Conservation (phyloP, 2,888 invertebrate species). For the Chrysotoxum bicinctum region DNA sequence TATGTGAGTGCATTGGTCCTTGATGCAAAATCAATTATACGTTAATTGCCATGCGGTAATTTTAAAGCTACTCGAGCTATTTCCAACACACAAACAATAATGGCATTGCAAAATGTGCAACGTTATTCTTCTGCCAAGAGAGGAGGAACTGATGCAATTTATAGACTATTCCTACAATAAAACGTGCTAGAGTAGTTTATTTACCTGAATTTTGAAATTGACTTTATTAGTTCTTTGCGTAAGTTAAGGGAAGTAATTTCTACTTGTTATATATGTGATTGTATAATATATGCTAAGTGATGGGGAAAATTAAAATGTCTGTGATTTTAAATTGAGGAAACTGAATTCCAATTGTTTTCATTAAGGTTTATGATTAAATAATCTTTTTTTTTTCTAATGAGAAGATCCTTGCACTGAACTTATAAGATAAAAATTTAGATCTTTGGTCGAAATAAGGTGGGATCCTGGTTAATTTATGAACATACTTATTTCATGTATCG, state of each 20-base stretch:
- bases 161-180: constrained; percentile 30
- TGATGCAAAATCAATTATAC: constrained; percentile 74
- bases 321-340: not conserved
- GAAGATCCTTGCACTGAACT: too few relatives aligned
- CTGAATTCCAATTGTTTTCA: not conserved
- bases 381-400: too few relatives aligned
- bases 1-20: constrained; percentile 12
- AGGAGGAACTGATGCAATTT: constrained; percentile 23
- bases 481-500: too few relatives aligned
- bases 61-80: constrained; percentile 56
- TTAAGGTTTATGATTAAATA: not conserved
- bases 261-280: not conserved
- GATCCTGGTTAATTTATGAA: too few relatives aligned
- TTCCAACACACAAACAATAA: constrained; percentile 22
- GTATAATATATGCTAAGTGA: not conserved
- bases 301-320: not conserved
- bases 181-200: constrained; percentile 59
- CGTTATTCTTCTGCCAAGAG: not conserved
- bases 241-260: not conserved
- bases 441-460: too few relatives aligned
- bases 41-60: constrained; percentile 74
- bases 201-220: constrained; percentile 40
- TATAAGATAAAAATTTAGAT: too few relatives aligned
- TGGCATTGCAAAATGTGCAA: constrained; percentile 43
- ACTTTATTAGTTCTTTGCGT: constrained; percentile 29